These are phyloP conservation scores for Scylla paramamosain DNA, from an alignment of 1,140 invertebrate genomes.

Conservation along the genomic window DNA sequence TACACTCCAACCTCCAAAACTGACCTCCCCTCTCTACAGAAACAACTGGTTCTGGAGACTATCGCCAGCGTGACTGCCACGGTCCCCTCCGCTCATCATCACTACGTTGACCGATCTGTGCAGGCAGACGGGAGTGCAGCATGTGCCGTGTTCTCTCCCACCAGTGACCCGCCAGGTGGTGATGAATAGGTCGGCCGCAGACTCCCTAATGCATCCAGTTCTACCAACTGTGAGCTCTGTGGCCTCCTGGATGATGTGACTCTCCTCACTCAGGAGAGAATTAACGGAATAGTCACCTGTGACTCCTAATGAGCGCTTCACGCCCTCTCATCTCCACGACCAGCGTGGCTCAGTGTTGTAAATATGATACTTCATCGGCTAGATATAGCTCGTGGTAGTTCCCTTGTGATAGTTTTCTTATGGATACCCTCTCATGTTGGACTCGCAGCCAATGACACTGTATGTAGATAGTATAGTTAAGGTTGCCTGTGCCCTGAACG, in stretches of 20 bases:
- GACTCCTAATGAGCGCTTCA: conserved; percentile 23
- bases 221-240: background rate
- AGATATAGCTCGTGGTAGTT: background rate
- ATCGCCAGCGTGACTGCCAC: conserved; percentile 36
- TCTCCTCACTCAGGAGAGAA: conserved; percentile 4
- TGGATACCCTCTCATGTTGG: too few species aligned
- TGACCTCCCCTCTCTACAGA: conserved; percentile 33
- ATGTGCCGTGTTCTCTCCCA: too few species aligned
- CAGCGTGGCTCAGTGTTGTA: background rate
- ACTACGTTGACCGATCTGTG: background rate
- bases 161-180: background rate
- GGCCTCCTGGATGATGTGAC: conserved; percentile 7
- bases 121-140: too few species aligned
- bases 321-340: conserved; percentile 36
- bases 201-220: background rate
- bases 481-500: background rate
- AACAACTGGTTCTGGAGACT: too few species aligned
- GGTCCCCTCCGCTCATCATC: background rate
- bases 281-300: background rate
- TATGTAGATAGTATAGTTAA: background rate
- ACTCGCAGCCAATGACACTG: too few species aligned
- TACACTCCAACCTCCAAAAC: conserved; percentile 32
- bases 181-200: conserved; percentile 4
- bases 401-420: too few species aligned
- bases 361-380: background rate